phyloP scores from a whole-genome alignment of 1,140 invertebrate genomes.

The Neomicropteryx cornuta region DNA sequence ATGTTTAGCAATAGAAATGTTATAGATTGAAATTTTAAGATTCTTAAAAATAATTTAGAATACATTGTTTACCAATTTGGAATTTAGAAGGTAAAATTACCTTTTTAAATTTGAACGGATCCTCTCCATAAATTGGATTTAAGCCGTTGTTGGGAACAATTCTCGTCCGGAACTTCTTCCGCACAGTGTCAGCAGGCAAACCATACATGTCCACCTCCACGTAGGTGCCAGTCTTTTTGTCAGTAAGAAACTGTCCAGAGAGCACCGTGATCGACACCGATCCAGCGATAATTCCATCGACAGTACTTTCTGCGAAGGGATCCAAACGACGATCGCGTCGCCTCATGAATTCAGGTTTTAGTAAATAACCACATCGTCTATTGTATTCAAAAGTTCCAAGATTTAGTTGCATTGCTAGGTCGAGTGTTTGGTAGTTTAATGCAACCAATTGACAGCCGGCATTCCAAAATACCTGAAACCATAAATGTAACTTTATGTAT shows the following conservation, averaged over 20 bases:
- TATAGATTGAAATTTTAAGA: too few species aligned
- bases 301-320: conserved; percentile 97
- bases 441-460: conserved; percentile 98
- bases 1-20: too few species aligned
- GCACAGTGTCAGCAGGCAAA: conserved; percentile 93
- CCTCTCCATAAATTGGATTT: conserved; percentile 92
- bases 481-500: not conserved
- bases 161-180: conserved; percentile 92
- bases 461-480: conserved; percentile 87
- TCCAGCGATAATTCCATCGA: conserved; percentile 98
- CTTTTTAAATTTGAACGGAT: conserved; percentile 97
- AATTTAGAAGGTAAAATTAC: too few species aligned
- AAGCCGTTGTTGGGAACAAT: conserved; percentile 92
- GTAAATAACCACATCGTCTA: conserved; percentile 84
- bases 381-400: conserved; percentile 99
- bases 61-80: too few species aligned
- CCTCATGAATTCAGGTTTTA: conserved; percentile 99
- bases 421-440: conserved; percentile 95
- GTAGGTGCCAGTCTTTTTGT: conserved; percentile 92
- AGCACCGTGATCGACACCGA: conserved; percentile 86
- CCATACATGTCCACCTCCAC: conserved; percentile 99
- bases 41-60: too few species aligned
- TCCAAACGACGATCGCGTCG: conserved; percentile 73
- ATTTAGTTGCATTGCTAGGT: conserved; percentile 97
- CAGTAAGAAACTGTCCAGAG: conserved; percentile 89